Evolutionary conservation across 1,140 invertebrate species (phyloP).

Genomic region (Drosophila parvula): DNA sequence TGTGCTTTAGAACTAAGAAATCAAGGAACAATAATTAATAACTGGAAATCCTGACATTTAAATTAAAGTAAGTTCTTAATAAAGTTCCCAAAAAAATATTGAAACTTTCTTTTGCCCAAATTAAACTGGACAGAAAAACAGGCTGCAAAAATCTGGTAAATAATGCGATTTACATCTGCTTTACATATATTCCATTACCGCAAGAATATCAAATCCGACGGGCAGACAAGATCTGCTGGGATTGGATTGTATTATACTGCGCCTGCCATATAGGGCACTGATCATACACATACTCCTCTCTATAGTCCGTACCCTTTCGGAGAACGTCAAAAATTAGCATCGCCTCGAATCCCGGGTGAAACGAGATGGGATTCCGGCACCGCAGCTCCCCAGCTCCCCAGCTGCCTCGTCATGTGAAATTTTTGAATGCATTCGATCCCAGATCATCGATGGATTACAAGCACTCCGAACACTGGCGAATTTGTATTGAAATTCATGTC

Average conservation of each 20-base stretch:
- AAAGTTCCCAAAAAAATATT: background rate
- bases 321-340: slow-evolving; percentile 56
- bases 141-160: slow-evolving; percentile 21
- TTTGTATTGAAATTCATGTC: slow-evolving; percentile 76
- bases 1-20: too few relatives aligned
- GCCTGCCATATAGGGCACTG: slow-evolving; percentile 45
- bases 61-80: background rate
- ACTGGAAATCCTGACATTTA: background rate
- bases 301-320: slow-evolving; percentile 24
- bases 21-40: background rate
- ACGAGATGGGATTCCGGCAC: slow-evolving; percentile 27
- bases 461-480: slow-evolving; percentile 23
- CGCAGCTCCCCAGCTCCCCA: slow-evolving; percentile 16
- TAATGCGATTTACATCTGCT: slow-evolving; percentile 41
- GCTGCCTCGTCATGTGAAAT: slow-evolving; percentile 40
- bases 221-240: slow-evolving; percentile 1
- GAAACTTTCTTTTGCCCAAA: slow-evolving; percentile 32
- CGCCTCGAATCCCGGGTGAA: slow-evolving; percentile 12
- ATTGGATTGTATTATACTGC: slow-evolving; percentile 44
- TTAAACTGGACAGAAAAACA: slow-evolving; percentile 3
- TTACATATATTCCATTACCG: slow-evolving; percentile 54
- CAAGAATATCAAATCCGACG: slow-evolving; percentile 40
- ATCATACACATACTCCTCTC: slow-evolving; percentile 14
- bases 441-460: slow-evolving; percentile 54
- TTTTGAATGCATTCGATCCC: slow-evolving; percentile 50